Conservation (phyloP, 2,888 invertebrate genomes). For the Papilio protenor region DNA sequence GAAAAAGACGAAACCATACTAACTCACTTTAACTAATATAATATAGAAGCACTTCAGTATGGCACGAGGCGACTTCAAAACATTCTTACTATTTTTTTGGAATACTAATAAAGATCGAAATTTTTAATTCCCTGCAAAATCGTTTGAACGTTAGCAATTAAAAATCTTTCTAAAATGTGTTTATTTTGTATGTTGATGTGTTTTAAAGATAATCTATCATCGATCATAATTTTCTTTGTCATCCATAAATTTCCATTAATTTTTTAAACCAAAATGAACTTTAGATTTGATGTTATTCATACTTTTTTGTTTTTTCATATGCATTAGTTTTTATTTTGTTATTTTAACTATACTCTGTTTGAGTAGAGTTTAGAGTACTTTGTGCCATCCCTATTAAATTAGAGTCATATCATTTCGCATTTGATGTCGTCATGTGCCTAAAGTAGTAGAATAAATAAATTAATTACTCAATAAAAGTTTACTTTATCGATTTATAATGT, state of each 20-base stretch:
- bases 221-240: neutral
- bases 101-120: neutral
- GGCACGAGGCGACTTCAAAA: conserved; percentile 22
- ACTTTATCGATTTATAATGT: conserved; percentile 42
- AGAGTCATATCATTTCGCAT: conserved; percentile 46
- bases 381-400: conserved; percentile 20
- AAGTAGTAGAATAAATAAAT: conserved; percentile 53
- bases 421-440: conserved; percentile 65
- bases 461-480: conserved; percentile 32
- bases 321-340: conserved; percentile 36
- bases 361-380: conserved; percentile 27
- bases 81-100: neutral
- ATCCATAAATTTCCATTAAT: neutral
- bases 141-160: too few relatives aligned
- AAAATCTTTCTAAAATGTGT: too few relatives aligned
- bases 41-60: conserved; percentile 29
- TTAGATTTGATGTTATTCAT: conserved; percentile 21
- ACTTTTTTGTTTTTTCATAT: conserved; percentile 22
- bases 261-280: neutral
- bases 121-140: neutral
- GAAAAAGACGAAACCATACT: conserved; percentile 74
- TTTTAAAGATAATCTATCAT: neutral
- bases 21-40: conserved; percentile 73
- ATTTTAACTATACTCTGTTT: conserved; percentile 32
- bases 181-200: neutral